These are phyloP conservation scores for Sterna hirundo DNA, from an alignment of 2,113 vertebrate genomes.

Conservation along the genomic window DNA sequence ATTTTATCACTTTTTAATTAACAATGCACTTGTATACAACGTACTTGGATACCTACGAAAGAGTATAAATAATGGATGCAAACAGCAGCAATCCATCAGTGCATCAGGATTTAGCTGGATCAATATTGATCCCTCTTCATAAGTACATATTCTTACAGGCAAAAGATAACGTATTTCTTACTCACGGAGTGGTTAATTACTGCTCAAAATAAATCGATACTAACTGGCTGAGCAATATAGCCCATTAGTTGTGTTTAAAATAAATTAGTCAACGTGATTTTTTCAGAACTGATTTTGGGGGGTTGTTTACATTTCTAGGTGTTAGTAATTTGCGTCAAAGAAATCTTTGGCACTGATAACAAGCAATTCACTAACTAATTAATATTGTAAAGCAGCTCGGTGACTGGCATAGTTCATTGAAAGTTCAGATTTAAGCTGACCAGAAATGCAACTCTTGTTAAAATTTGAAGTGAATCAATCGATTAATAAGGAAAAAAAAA, in stretches of 20 bases:
- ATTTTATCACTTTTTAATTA: conserved; percentile 46
- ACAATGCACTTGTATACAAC: neutral
- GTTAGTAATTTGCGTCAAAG: neutral
- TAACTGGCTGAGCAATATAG: neutral
- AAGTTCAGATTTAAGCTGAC: conserved; percentile 58
- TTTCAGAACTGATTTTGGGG: neutral
- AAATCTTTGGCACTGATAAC: conserved; percentile 10
- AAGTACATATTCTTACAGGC: neutral
- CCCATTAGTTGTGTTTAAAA: neutral
- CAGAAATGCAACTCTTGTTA: conserved; percentile 17
- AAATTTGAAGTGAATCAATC: conserved; percentile 23
- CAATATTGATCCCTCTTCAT: conserved; percentile 7
- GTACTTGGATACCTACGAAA: neutral
- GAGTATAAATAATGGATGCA: conserved; percentile 39
- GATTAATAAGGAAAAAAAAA: neutral
- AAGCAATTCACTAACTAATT: conserved; percentile 34
- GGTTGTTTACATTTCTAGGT: conserved; percentile 30
- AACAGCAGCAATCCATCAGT: neutral
- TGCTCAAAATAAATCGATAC: conserved; percentile 22
- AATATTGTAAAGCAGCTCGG: conserved; percentile 23
- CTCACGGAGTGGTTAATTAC: conserved; percentile 21
- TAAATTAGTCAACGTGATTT: neutral
- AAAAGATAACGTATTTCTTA: conserved; percentile 5
- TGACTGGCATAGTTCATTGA: conserved; percentile 36
- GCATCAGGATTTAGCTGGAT: neutral